Conservation (phyloP, 2,113 vertebrate genomes). For the Chamaea fasciata region DNA sequence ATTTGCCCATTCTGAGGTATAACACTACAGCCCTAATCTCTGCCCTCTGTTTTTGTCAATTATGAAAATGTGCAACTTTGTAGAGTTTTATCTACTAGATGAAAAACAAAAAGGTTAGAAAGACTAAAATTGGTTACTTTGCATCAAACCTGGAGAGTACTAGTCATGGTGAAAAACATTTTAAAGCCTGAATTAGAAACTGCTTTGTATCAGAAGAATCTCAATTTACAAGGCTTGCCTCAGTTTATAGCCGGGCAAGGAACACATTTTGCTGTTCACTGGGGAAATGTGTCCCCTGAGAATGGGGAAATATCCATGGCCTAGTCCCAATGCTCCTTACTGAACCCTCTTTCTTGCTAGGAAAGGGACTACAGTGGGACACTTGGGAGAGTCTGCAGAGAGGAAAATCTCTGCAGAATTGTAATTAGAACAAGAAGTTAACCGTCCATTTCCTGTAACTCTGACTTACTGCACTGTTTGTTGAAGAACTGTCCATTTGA, state of each 20-base stretch:
- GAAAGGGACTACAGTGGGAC: background rate
- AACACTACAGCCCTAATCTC: background rate
- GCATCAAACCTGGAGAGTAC: background rate
- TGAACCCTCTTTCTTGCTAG: background rate
- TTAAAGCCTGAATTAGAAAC: background rate
- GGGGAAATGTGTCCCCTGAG: background rate
- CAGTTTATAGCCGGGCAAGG: background rate
- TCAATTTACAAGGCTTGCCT: background rate
- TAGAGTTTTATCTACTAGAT: background rate
- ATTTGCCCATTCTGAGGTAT: background rate
- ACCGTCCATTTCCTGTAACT: background rate
- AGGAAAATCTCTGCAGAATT: background rate
- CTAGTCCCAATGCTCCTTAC: background rate
- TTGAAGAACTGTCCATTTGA: background rate
- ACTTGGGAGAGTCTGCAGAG: background rate
- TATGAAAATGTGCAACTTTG: background rate
- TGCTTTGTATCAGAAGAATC: background rate
- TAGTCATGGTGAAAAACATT: background rate
- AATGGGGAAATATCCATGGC: background rate
- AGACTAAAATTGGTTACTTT: background rate
- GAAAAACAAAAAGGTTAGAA: background rate
- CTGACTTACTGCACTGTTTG: background rate
- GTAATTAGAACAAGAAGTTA: background rate
- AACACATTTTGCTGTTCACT: background rate
- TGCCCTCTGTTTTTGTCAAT: background rate